Conservation (phyloP, 2,113 vertebrate genomes). For the Baryphthengus martii region DNA sequence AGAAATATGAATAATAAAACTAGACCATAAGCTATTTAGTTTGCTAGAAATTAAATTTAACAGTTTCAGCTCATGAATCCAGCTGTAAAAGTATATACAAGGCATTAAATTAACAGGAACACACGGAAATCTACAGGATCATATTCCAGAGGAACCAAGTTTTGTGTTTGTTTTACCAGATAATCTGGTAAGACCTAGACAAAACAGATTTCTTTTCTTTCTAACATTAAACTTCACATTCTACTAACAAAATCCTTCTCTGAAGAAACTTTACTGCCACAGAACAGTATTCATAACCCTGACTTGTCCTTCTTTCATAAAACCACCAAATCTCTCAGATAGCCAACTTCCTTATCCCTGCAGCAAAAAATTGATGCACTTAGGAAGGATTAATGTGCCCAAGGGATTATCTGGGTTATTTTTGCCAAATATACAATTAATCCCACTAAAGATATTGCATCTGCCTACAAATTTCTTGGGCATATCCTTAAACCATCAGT, state of each 20-base stretch:
- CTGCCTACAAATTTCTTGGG: background rate
- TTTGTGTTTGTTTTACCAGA: conserved; percentile 13
- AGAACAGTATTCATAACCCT: background rate
- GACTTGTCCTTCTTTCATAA: background rate
- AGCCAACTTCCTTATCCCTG: background rate
- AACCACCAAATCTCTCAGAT: background rate
- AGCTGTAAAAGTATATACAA: conserved; percentile 65
- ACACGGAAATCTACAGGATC: conserved; percentile 48
- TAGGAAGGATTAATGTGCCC: background rate
- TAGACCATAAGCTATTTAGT: conserved; percentile 68
- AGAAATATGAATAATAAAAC: conserved; percentile 72
- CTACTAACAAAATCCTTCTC: background rate
- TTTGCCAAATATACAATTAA: background rate
- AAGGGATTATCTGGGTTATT: background rate
- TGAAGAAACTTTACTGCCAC: background rate
- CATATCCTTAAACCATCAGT: background rate
- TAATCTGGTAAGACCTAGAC: conserved; percentile 17
- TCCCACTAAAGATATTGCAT: background rate
- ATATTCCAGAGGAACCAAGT: conserved; percentile 26
- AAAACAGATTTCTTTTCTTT: background rate
- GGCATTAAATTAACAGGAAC: conserved; percentile 64
- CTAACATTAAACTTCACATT: background rate
- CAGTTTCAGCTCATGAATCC: conserved; percentile 59
- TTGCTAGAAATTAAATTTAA: conserved; percentile 70
- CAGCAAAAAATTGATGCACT: background rate